Conservation (phyloP, 2,113 vertebrate species). For the Haemorhous mexicanus region DNA sequence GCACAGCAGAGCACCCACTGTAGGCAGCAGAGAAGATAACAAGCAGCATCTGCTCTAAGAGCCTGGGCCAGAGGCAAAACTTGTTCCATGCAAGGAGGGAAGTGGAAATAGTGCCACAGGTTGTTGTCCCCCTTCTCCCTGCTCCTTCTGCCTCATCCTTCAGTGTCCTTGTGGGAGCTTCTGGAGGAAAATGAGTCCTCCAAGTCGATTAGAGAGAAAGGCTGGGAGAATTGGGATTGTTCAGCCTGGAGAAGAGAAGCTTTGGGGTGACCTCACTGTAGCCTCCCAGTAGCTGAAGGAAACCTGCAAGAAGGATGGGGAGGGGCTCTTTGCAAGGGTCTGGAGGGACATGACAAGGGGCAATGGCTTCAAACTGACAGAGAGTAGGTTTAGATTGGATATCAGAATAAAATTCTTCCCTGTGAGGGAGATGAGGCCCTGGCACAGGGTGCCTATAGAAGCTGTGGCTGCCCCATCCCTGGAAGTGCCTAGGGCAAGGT, state of each 20-base stretch:
- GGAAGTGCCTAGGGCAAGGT: accelerated
- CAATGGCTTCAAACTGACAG: background rate
- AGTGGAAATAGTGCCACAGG: background rate
- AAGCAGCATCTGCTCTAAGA: background rate
- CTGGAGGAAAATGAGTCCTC: background rate
- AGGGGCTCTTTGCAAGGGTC: no score
- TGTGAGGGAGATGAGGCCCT: accelerated
- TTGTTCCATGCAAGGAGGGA: background rate
- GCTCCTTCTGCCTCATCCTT: background rate
- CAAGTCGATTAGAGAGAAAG: background rate
- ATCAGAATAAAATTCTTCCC: background rate
- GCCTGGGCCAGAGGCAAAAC: background rate
- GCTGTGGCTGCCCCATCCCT: background rate
- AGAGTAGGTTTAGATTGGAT: background rate
- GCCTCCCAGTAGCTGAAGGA: background rate
- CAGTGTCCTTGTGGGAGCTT: background rate
- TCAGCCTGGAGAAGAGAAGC: background rate
- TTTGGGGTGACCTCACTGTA: background rate
- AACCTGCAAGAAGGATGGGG: background rate
- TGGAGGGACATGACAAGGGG: background rate
- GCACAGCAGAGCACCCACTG: background rate
- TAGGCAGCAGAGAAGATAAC: background rate
- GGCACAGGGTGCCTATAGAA: background rate
- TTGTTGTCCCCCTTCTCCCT: background rate
- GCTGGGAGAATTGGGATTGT: background rate